phyloP scores from a whole-genome alignment of 2,888 invertebrate species.

The Volucella inanis region DNA sequence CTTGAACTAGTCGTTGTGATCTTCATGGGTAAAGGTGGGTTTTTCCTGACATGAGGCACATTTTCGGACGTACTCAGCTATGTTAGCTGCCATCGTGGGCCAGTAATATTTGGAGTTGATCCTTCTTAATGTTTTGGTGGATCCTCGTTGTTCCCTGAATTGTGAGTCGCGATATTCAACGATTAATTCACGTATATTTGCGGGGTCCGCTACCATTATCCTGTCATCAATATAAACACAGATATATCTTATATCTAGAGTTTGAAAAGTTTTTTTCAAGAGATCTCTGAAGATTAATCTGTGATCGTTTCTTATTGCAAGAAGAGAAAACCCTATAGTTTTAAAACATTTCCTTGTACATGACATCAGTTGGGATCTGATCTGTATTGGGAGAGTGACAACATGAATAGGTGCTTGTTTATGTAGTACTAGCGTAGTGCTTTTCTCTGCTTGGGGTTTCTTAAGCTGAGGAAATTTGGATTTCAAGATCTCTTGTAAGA shows the following conservation, averaged over 20 bases:
- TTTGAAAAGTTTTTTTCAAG: not conserved
- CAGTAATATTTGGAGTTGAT: constrained; percentile 17
- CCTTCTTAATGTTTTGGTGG: constrained; percentile 12
- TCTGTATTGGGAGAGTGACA: not conserved
- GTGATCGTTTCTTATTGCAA: not conserved
- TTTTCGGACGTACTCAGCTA: constrained; percentile 26
- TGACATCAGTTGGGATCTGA: not conserved
- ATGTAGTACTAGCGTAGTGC: not conserved
- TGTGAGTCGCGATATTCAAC: constrained; percentile 25
- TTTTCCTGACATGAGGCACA: constrained; percentile 21
- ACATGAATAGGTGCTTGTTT: constrained; percentile 1
- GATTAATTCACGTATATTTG: constrained; percentile 12
- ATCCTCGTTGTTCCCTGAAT: constrained; percentile 21
- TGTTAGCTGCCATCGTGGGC: not conserved
- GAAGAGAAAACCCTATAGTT: not conserved
- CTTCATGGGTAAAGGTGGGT: constrained; percentile 15
- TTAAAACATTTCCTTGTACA: not conserved
- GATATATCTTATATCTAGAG: not conserved
- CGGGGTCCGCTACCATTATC: not conserved
- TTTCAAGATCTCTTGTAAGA: not conserved
- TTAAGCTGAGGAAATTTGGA: not conserved
- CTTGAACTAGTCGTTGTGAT: no score
- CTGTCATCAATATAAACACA: not conserved
- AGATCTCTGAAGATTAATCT: constrained; percentile 7
- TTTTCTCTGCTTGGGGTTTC: not conserved